Percentiles rank a stretch among this genome's conserved stretches.
Evolutionary conservation across 1,140 invertebrate genomes (phyloP).

Genomic region (Ips typographus): DNA sequence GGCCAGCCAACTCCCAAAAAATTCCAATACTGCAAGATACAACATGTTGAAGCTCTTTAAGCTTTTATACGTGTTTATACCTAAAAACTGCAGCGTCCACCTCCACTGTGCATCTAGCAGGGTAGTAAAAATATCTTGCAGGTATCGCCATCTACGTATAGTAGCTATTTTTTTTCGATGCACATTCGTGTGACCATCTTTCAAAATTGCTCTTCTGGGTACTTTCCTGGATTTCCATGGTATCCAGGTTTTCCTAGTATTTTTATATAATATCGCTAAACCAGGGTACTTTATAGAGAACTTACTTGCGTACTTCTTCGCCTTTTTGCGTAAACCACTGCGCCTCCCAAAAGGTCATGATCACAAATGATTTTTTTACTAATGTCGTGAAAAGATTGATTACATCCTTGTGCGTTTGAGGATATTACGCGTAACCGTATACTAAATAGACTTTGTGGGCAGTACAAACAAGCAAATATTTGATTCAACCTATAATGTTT

Average conservation of each 20-base stretch:
- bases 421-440: constrained; percentile 2
- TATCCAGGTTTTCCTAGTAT: constrained; percentile 19
- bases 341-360: constrained; percentile 17
- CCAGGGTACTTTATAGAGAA: background rate
- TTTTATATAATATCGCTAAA: background rate
- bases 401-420: constrained; percentile 12
- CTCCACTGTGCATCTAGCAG: constrained; percentile 88
- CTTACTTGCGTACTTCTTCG: constrained; percentile 15
- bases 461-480: constrained; percentile 6
- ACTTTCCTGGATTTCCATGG: constrained; percentile 7
- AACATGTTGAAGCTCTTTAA: no score
- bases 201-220: constrained; percentile 80
- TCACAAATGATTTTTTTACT: constrained; percentile 4
- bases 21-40: constrained; percentile 81
- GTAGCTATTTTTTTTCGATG: constrained; percentile 88
- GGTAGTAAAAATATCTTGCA: constrained; percentile 83
- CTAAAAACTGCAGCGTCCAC: constrained; percentile 73
- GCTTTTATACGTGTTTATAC: background rate
- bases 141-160: constrained; percentile 72
- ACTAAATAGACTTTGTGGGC: constrained; percentile 2
- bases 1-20: constrained; percentile 86
- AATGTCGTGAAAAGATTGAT: constrained; percentile 11
- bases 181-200: constrained; percentile 92
- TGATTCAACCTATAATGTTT: background rate
- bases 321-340: constrained; percentile 12